Base-by-base conservation (phyloP, 2,113 vertebrate species). In the Calypte anna region DNA sequence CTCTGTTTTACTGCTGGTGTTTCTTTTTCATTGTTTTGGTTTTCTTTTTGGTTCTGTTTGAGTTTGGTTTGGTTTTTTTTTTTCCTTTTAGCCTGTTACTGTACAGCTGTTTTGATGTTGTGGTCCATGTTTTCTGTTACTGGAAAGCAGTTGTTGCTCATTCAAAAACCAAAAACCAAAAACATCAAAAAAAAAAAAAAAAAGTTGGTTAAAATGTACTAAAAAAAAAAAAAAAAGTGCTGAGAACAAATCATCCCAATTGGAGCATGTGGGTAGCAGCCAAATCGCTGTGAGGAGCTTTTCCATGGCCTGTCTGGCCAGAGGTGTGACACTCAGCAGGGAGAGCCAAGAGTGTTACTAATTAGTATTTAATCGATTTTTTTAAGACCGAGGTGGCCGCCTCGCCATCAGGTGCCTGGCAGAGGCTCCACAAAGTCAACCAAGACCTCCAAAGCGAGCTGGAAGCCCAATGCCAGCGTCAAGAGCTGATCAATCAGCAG, bases 311-410 rank as follows among this genome's bases (percentile, higher is more conserved):
- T 94, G 96, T 91, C 96, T 96, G 97, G 98, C 98, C 98, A 96
- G 99, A 99, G 99, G 98, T 99, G 98, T 99, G 99, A 98, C 98
- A 98, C 98, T 99, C 98, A 98, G 98, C 98, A 97, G 88, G 96
- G 96, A 96, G 94, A 96, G 96, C 92, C 97, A 96, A 97, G 98
- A 98, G 98, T 98, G 97, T 98, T 97, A 98, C 98, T 99, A 99
- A 99, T 97, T 97, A 97, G 91, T 99, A 97, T 99, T 97, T 99
- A 98, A 98, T 99, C 98, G 96, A 98, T 99, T 98, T 99, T 97
- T 99, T 99, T 98, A 99, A 99, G 99, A 99, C 98, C 91, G 98
- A 98, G 97, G 97, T 98, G 95, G 97, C 98, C 95, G 93, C 98
- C 74, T 98, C 98, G 80, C 98, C 98, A 90, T 98, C 98, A 48